Base-by-base conservation (phyloP, 2,113 vertebrate species). In the Engraulis encrasicolus region DNA sequence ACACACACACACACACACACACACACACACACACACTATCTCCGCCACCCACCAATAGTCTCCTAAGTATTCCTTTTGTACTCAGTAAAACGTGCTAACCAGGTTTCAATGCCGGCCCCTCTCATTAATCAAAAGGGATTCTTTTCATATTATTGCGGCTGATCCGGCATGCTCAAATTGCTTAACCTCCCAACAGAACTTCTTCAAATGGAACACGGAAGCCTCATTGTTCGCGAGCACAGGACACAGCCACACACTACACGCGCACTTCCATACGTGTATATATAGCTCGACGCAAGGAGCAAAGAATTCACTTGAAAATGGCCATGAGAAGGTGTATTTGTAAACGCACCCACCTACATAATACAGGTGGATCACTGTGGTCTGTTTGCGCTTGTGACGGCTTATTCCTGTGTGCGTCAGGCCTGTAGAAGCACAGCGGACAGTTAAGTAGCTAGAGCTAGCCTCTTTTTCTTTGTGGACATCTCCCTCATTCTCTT, bases 11-110 rank as follows among this genome's bases (percentile, higher is more conserved):
- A n/a, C n/a, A n/a, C n/a, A n/a, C n/a, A n/a, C n/a, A n/a, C n/a
- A n/a, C n/a, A n/a, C n/a, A n/a, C 86, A 87, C 40, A 45, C 9
- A 45, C 84, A 93, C 91, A 93, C 94, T 95, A 93, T 92, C 93
- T 94, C 92, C 93, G 91, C 91, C 94, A 93, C 93, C 91, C 95
- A 96, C 92, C 90, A 94, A 94, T 92, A 89, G 61, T 86, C 86
- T 87, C 84, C 82, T 84, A 85, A 82, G 83, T 88, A 88, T 86
- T 83, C 84, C 83, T 81, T 45, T 86, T 82, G 86, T 85, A 83
- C 89, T 82, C 84, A 83, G 89, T 91, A 90, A 89, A 85, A 82
- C 23, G 79, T 83, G 80, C 83, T 86, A 89, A 90, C 84, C 86
- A 52, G 81, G 84, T 87, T 87, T 85, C 86, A 58, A 79, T 81